Conservation (phyloP, 2,113 vertebrate genomes). For the Notothenia rossii region DNA sequence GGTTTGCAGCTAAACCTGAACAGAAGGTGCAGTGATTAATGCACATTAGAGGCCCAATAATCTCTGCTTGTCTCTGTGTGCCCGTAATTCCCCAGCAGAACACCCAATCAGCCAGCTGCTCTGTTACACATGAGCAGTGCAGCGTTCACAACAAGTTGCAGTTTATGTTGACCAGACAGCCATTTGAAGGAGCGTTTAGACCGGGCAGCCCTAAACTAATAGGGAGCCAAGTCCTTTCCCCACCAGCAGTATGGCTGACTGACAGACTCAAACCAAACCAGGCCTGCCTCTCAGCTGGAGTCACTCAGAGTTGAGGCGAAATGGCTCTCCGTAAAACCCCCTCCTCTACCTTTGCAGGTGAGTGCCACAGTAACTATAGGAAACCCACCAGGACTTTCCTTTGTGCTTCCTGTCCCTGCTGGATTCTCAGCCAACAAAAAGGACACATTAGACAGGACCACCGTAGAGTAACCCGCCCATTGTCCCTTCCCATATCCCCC, state of each 20-base stretch:
- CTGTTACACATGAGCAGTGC: conserved; percentile 41
- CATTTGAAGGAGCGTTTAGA: conserved; percentile 61
- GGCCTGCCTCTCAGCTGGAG: conserved; percentile 11
- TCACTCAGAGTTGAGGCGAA: conserved; percentile 17
- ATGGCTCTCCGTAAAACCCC: conserved; percentile 73
- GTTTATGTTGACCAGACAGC: conserved; percentile 30
- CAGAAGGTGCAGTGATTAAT: conserved; percentile 72
- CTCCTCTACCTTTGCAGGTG: conserved; percentile 72
- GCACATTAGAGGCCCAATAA: conserved; percentile 66
- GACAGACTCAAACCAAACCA: conserved; percentile 15
- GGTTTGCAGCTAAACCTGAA: conserved; percentile 53
- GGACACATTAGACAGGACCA: conserved; percentile 65
- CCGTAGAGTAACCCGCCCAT: conserved; percentile 66
- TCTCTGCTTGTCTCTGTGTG: conserved; percentile 57
- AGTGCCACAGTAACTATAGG: conserved; percentile 54
- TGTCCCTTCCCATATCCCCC: conserved; percentile 45
- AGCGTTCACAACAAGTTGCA: conserved; percentile 44
- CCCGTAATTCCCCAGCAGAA: conserved; percentile 56
- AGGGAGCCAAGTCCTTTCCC: conserved; percentile 59
- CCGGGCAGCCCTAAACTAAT: conserved; percentile 59
- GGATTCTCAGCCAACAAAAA: conserved; percentile 61
- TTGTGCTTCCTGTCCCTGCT: conserved; percentile 53
- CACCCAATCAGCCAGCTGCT: conserved; percentile 48
- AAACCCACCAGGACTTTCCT: conserved; percentile 46
- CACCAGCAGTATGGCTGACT: conserved; percentile 42